Evolutionary conservation across 1,140 invertebrate genomes (phyloP).

Genomic region (Pseudomyrmex cubaensis): DNA sequence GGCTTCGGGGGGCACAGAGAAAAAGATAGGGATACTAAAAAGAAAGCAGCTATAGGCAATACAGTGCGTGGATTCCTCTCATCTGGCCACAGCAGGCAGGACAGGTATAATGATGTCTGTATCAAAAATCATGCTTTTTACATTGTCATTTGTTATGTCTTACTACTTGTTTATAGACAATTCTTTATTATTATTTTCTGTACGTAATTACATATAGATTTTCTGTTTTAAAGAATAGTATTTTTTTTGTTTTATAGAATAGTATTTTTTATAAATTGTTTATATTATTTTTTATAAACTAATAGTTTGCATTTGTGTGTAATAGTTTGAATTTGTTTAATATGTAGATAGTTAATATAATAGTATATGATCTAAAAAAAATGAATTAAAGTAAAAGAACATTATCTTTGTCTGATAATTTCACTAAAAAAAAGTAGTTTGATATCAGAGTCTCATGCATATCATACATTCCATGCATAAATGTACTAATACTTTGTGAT

Average conservation of each 20-base stretch:
- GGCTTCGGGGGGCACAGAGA: constrained; percentile 79
- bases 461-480: background rate
- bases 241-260: background rate
- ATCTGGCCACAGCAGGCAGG: constrained; percentile 85
- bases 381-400: background rate
- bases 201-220: background rate
- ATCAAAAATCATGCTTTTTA: constrained; percentile 85
- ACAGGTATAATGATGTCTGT: constrained; percentile 86
- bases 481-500: background rate
- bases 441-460: no score
- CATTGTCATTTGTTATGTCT: constrained; percentile 79
- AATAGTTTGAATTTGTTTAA: constrained; percentile 5
- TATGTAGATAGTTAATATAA: background rate
- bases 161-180: constrained; percentile 64
- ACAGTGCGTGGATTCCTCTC: constrained; percentile 84
- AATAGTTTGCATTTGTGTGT: no score
- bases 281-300: no score
- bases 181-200: constrained; percentile 53
- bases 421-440: no score
- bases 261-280: no score
- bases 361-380: background rate
- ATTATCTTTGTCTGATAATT: no score
- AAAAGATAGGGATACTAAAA: constrained; percentile 82
- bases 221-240: background rate
- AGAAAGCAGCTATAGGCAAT: constrained; percentile 85